Evolutionary conservation across 2,888 invertebrate genomes (phyloP), one percentile per base, ranked within the genome.

Genomic region (Agrochola circellaris): DNA sequence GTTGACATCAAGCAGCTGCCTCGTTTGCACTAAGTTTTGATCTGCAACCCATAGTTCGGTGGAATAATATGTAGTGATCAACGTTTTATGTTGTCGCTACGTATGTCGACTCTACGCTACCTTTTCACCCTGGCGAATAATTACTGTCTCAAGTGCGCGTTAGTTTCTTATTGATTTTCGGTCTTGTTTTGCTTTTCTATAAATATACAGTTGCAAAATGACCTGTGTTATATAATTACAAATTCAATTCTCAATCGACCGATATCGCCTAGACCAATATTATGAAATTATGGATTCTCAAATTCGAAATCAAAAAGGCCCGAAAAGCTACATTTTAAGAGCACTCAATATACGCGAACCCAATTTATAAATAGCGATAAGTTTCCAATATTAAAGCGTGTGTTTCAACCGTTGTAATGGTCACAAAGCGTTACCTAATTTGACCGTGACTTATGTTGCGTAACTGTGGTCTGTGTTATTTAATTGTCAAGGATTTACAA

Each of bases 21-120:
- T 84, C 69, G 38, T 56, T 13, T 66, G 58, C 61, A 48, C 58
- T 34, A 75, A 26, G 51, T 73, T 73, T 67, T 71, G 70, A 73
- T 83, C 66, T 75, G 51, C 75, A 73, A 62, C 58, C 60, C 74
- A 56, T 70, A 70, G 30, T 51, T 26, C 23, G 56, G 34, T 82
- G 72, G 45, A 65, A 75, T 62, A 38, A 51, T 51, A 60, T 62
- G 45, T 74, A 65, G 64, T 62, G 48, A 71, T 69, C 56, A 62
- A 65, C 42, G 34, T 58, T 60, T 60, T 65, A 65, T 64, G 73
- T 71, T 60, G 45, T 68, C 26, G 51, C 51, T 71, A 65, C 48
- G 3, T 34, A 72, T 54, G 60, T 85, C 73, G 73, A 82, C 23
- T 85, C 71, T 82, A 75, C 74, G 26, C 69, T 85, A 70, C 76